Conservation (phyloP, 2,113 vertebrate genomes). For the Neodontobutis hainanensis region DNA sequence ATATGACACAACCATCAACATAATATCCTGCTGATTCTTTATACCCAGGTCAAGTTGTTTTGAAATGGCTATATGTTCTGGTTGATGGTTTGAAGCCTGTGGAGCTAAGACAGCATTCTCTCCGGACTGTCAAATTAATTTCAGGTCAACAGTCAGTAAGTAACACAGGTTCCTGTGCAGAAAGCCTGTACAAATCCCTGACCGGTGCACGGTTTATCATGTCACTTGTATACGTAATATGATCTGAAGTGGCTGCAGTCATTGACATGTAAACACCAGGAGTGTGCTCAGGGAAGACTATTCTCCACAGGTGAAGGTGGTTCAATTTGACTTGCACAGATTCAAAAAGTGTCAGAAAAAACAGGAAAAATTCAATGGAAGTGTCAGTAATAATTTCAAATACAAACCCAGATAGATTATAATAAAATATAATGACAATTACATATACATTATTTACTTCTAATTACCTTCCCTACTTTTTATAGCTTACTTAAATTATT, state of each 20-base stretch:
- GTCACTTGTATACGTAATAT: constrained; percentile 2
- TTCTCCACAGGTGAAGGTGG: no score
- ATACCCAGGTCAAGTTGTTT: background rate
- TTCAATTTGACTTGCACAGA: background rate
- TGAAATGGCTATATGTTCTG: background rate
- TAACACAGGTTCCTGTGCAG: background rate
- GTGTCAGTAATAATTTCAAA: background rate
- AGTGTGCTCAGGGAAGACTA: no score
- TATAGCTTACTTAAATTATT: no score
- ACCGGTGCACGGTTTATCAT: background rate
- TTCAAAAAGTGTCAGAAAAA: background rate
- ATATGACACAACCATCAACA: background rate
- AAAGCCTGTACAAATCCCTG: background rate
- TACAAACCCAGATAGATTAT: background rate
- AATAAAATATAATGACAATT: background rate
- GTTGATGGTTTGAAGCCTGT: background rate
- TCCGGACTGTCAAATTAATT: background rate
- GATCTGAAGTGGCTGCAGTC: background rate
- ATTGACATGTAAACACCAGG: background rate
- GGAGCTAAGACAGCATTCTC: background rate
- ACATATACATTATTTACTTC: background rate
- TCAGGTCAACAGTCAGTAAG: constrained; percentile 4
- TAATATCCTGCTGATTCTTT: background rate
- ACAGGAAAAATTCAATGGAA: background rate
- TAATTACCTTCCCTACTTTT: background rate